A percentile compares a stretch with the other conserved stretches of the same genome.
These are phyloP conservation scores for Chaetura pelagica DNA, from an alignment of 2,113 vertebrate species.

Conservation along the genomic window DNA sequence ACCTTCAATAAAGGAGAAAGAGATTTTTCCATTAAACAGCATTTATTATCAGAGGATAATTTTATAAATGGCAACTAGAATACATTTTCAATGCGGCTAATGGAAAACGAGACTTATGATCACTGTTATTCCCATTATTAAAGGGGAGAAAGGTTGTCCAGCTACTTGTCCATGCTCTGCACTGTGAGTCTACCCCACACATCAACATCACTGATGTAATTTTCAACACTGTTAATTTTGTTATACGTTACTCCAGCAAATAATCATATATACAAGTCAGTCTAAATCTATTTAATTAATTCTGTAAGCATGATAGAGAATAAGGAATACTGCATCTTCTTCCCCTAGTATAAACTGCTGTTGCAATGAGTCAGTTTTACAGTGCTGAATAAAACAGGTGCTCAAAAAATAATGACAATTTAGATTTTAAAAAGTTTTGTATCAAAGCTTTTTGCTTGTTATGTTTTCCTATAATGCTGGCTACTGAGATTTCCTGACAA, in stretches of 20 bases:
- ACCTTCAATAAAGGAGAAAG: slow-evolving; percentile 48
- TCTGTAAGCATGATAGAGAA: slow-evolving; percentile 61
- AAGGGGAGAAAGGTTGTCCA: slow-evolving; percentile 16
- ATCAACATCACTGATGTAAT: slow-evolving; percentile 35
- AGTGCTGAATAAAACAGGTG: slow-evolving; percentile 57
- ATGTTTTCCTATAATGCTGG: neutral
- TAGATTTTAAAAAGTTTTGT: slow-evolving; percentile 11
- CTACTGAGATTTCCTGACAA: slow-evolving; percentile 30
- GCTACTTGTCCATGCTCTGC: slow-evolving; percentile 20
- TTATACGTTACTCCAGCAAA: slow-evolving; percentile 48
- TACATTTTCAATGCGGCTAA: slow-evolving; percentile 52
- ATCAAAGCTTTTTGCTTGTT: slow-evolving; percentile 34
- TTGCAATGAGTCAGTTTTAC: slow-evolving; percentile 59
- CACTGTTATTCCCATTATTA: slow-evolving; percentile 9
- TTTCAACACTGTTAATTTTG: slow-evolving; percentile 52
- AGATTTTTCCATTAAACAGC: slow-evolving; percentile 44
- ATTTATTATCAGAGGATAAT: slow-evolving; percentile 56
- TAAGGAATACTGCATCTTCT: slow-evolving; percentile 77
- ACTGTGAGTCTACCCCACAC: slow-evolving; percentile 16
- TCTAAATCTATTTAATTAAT: slow-evolving; percentile 58
- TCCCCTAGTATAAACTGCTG: slow-evolving; percentile 21
- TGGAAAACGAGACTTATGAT: neutral
- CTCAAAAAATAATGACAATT: slow-evolving; percentile 54
- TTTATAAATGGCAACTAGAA: slow-evolving; percentile 53
- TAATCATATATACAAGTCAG: slow-evolving; percentile 33